Evolutionary conservation across 2,113 vertebrate species (phyloP).

Genomic region (Sturnira hondurensis): DNA sequence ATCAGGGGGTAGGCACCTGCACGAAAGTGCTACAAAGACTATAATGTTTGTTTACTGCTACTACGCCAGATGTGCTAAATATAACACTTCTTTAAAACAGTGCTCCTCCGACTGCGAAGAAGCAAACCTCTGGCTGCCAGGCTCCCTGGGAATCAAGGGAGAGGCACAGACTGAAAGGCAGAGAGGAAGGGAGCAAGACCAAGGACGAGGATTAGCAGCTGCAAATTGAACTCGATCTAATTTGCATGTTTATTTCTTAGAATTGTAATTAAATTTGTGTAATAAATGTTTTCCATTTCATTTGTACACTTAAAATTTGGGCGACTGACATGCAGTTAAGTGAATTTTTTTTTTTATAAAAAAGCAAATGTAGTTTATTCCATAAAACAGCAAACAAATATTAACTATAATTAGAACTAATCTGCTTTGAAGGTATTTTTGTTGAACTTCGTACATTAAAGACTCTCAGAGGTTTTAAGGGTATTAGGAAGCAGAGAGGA

Average conservation of each 20-base stretch:
- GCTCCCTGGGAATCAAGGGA: constrained; percentile 47
- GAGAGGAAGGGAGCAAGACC: constrained; percentile 2
- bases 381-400: constrained; percentile 66
- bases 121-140: constrained; percentile 56
- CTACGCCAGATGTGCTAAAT: constrained; percentile 64
- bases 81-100: constrained; percentile 63
- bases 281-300: constrained; percentile 77
- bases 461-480: constrained; percentile 63
- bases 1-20: constrained; percentile 41
- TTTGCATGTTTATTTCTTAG: constrained; percentile 77
- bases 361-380: constrained; percentile 59
- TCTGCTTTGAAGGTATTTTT: constrained; percentile 68
- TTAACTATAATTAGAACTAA: constrained; percentile 70
- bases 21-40: constrained; percentile 55
- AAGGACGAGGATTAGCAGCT: constrained; percentile 62
- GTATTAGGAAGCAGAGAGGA: constrained; percentile 51
- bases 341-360: constrained; percentile 50
- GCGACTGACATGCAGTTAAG: constrained; percentile 67
- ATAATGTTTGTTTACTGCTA: constrained; percentile 63
- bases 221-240: constrained; percentile 71
- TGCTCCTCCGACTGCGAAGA: constrained; percentile 60
- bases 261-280: constrained; percentile 78
- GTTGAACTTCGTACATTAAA: constrained; percentile 69
- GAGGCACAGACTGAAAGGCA: constrained; percentile 23
- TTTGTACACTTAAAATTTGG: constrained; percentile 71